Evolutionary conservation across 2,113 vertebrate species (phyloP), one percentile per base, ranked within the genome.

Genomic region (Globicephala melas): DNA sequence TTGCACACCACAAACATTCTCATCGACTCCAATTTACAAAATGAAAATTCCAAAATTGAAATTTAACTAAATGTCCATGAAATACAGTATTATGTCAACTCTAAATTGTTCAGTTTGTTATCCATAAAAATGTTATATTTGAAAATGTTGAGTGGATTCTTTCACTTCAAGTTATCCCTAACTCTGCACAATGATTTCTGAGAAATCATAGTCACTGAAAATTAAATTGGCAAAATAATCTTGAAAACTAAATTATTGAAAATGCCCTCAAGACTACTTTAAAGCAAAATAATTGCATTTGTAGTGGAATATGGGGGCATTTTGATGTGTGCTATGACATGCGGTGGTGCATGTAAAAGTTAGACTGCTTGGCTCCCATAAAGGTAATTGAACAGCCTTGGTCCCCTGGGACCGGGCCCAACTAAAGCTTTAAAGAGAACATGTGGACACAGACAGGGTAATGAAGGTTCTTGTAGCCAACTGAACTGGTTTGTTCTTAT

Each of bases 211-310:
- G 47, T 3, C 41, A 44, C 50, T 90, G 33, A 68, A 90, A 91
- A 95, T 95, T 86, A 92, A 97, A 73, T 92, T 65, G 70, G 38
- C 58, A 81, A 94, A 96, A 93, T 77, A 73, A 67, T 80, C 74
- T 74, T 88, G 58, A 83, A 80, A 92, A 58, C 18, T 44, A 89
- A 94, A 90, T 95, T 83, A 65, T 31, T 79, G 7, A 44, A 96
- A 84, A 74, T 76, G 14, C 47, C 15, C 26, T 92, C 50, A 83
- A 89, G 95, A 47, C 44, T 79, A 82, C 73, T 81, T 62, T 50
- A 96, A 63, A 84, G 31, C 38, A 95, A 94, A 96, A 87, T 50
- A 73, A 74, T 74, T 80, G 44, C n/a, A 70, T 68, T 73, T 58
- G 11, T 41, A 79, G 55, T n/a, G 15, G 18, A 38, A 41, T 53